Conservation (phyloP, 2,113 vertebrate genomes). For the Lepus americanus region DNA sequence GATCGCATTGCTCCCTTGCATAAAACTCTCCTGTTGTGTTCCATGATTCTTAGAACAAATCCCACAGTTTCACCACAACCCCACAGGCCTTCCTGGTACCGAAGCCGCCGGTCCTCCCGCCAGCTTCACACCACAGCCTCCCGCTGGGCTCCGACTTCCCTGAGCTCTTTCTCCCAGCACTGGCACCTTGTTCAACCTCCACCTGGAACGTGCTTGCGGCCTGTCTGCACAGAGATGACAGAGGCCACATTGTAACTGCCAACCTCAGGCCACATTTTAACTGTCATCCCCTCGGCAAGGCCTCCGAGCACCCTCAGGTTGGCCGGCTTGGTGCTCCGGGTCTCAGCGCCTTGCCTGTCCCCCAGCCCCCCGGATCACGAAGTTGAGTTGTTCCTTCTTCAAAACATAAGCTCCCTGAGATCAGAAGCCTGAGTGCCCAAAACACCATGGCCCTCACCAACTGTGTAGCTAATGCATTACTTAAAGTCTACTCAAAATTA, state of each 20-base stretch:
- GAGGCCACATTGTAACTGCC: too few relatives aligned
- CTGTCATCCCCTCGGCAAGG: neutral
- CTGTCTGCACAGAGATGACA: neutral
- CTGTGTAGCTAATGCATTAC: neutral
- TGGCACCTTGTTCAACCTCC: neutral
- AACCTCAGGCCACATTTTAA: neutral
- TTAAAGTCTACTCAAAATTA: neutral
- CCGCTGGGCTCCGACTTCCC: neutral
- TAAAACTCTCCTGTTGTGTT: neutral
- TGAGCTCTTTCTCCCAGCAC: neutral
- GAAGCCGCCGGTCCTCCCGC: neutral
- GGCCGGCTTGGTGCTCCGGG: neutral
- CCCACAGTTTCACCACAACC: neutral
- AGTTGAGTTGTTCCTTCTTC: accelerated
- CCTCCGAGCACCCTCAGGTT: neutral
- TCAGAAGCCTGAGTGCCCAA: neutral
- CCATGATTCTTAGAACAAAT: neutral
- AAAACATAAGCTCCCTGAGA: neutral
- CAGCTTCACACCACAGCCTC: accelerated
- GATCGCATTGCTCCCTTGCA: neutral
- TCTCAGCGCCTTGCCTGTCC: neutral
- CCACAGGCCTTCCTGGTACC: neutral
- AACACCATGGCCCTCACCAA: accelerated
- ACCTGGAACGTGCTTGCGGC: neutral
- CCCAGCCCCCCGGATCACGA: neutral